Evolutionary conservation across 1,140 invertebrate genomes (phyloP).

Genomic region (Drosophila nigrodunni): DNA sequence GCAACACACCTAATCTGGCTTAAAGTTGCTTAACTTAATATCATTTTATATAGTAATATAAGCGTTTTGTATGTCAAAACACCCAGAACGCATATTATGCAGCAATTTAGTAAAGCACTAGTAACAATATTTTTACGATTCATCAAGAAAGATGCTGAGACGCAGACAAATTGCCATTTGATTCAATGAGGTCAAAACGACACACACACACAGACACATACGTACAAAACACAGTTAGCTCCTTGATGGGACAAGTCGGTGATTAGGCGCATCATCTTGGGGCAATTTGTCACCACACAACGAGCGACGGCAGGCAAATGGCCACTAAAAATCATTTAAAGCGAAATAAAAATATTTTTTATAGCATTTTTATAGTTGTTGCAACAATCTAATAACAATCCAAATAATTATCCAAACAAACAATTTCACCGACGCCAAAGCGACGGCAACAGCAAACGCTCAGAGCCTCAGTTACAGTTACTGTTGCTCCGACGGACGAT

Average conservation of each 20-base stretch:
- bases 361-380: constrained; percentile 83
- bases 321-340: constrained; percentile 83
- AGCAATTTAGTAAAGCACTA: not conserved
- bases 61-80: not conserved
- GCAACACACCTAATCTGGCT: not conserved
- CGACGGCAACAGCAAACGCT: constrained; percentile 67
- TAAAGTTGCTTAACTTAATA: not conserved
- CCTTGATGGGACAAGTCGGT: constrained; percentile 50
- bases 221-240: constrained; percentile 26
- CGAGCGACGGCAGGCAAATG: constrained; percentile 53
- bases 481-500: constrained; percentile 62
- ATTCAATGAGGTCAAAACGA: constrained; percentile 46
- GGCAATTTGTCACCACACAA: constrained; percentile 79
- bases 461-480: constrained; percentile 46
- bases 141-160: constrained; percentile 29
- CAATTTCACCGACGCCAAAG: constrained; percentile 74
- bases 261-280: constrained; percentile 76
- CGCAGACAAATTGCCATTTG: constrained; percentile 51
- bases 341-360: constrained; percentile 83
- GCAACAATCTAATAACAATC: constrained; percentile 84
- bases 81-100: constrained; percentile 1
- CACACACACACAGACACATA: not conserved
- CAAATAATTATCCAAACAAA: constrained; percentile 84
- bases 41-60: not conserved
- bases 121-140: constrained; percentile 34